Conservation (phyloP, 2,888 invertebrate species). For the Pardosa pseudoannulata region DNA sequence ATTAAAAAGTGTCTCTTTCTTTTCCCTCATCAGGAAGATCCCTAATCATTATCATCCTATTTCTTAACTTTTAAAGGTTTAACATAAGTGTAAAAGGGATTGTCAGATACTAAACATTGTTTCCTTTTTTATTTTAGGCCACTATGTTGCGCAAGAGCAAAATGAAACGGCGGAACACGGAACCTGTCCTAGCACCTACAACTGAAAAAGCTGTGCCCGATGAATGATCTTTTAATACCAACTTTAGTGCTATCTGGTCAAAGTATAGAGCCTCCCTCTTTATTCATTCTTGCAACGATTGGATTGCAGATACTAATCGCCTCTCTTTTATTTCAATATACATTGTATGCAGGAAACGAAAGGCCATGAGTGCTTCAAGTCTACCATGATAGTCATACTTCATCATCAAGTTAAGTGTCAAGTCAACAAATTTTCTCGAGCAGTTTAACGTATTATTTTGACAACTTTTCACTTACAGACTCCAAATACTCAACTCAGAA, state of each 20-base stretch:
- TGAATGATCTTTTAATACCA: constrained; percentile 46
- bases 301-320: constrained; percentile 29
- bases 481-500: constrained; percentile 29
- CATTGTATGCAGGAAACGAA: constrained; percentile 37
- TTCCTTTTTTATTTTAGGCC: constrained; percentile 83
- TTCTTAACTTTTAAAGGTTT: no score
- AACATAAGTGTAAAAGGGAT: no score
- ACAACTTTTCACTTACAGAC: constrained; percentile 15
- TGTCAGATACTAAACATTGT: no score
- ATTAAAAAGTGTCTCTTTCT: no score
- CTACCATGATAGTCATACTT: constrained; percentile 53
- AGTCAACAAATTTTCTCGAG: not conserved
- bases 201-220: constrained; percentile 50
- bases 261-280: constrained; percentile 52
- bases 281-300: constrained; percentile 53
- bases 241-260: constrained; percentile 53
- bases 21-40: no score
- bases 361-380: constrained; percentile 34
- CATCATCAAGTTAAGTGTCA: constrained; percentile 31
- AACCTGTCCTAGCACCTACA: constrained; percentile 77
- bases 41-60: no score
- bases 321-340: constrained; percentile 45
- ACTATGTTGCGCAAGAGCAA: constrained; percentile 99
- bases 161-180: constrained; percentile 97
- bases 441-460: constrained; percentile 23